Base-by-base conservation (phyloP, 2,797 vertebrate genomes). In the Acanthopagrus latus region DNA sequence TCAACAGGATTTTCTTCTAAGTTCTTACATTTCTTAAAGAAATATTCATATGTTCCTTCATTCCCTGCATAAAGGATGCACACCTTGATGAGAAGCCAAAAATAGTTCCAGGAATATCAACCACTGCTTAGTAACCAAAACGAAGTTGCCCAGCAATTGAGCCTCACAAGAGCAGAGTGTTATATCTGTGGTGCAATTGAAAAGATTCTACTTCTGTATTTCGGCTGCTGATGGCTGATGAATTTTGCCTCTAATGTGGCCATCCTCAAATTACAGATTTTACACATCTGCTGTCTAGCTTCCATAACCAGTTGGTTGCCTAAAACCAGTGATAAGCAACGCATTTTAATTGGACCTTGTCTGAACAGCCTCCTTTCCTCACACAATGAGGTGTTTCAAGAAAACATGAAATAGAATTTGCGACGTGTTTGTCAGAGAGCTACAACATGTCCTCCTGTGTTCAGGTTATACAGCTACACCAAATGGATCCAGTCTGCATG, bases 61-160 rank as follows among this genome's bases (percentile, higher is more conserved):
- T 51, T 38, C 20, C 9, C 9, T 16, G 23, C 25, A 20, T 43
- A 41, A 50, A 66, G 1, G 12, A 25, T 59, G 23, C 14, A 43
- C 62, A 76, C 29, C 41, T 71, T 66, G 38, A 68, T 20, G 21
- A 44, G 38, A 5, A 25, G 25, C 56, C 57, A 46, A n/a, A 79
- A 63, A 81, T 68, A 78, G 27, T 52, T 74, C 13, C 64, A 62
- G 38, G 47, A 78, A 71, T 21, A 81, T 62, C 25, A 64, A 64
- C 9, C 71, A 79, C 83, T 76, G 77, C 76, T 65, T 83, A 50
- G 73, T 73, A 78, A 80, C 78, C 56, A 41, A 71, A 71, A 62
- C 59, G 43, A 66, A 56, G 46, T 64, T 68, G 21, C 47, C 8
- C 29, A 44, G 63, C 25, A 58, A 50, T 72, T 51, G 59, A n/a